Evolutionary conservation across 2,797 vertebrate genomes (phyloP), one percentile per base, ranked within the genome.

Genomic region (Catharus ustulatus): DNA sequence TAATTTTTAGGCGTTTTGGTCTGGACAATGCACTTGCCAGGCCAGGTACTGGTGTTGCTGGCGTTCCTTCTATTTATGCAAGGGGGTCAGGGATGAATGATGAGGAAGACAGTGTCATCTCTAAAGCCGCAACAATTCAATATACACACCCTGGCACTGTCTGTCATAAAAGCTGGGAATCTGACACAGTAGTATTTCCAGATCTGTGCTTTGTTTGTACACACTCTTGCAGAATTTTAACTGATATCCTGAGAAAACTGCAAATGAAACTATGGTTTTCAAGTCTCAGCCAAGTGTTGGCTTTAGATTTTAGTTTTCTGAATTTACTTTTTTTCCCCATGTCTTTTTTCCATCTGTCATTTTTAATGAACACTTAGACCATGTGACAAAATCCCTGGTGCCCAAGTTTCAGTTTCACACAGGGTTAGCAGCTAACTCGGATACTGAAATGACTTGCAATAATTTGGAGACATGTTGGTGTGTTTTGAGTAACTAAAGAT

Each of bases 291-390:
- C 27, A 73, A 66, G 7, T n/a, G 30, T 9, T 89, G 5, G 24
- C 40, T 69, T 78, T 54, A 76, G 27, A 82, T 78, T 79, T 82
- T 82, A 51, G 18, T 58, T 84, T 89, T 82, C 51, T 58, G 40
- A 76, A 32, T 72, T 49, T 54, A n/a, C 15, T 24, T 40, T 64
- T 72, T 81, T 79, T 89, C 12, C 10, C 45, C 24, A 40, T 26
- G 12, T 29, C n/a, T 66, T 36, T 8, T 72, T 79, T 82, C 13
- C 20, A 54, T 84, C 43, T 43, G n/a, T 40, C 20, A 34, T 48
- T 84, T 90, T 94, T n/a, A 73, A 69, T 1, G 11, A 78, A 59
- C 34, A 29, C 9, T 69, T 57, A 52, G 12, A 55, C 21, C 5
- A 7, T 46, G 20, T 49, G 24, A 81, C 23, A 64, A 81, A 81